Evolutionary conservation across 2,797 vertebrate species (phyloP).

Genomic region (Sebastes minor): DNA sequence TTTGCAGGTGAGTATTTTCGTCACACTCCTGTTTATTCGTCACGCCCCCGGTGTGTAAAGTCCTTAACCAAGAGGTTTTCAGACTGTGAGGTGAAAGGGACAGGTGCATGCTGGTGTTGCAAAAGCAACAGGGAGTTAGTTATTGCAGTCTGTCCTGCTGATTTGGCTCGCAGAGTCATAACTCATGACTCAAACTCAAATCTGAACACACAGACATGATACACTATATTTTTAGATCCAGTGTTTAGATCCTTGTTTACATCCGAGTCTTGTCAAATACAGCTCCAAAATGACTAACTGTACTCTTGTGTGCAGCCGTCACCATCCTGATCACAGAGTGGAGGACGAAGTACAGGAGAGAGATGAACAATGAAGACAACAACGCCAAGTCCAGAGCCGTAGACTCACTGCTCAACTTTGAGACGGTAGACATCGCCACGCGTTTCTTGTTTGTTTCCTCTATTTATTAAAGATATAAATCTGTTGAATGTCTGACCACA

Average conservation of each 20-base stretch:
- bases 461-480: neutral
- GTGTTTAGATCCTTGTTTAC: too few species aligned
- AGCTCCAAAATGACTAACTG: neutral
- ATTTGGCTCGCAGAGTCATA: neutral
- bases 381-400: constrained; percentile 88
- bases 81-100: neutral
- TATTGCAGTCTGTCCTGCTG: neutral
- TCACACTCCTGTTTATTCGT: too few species aligned
- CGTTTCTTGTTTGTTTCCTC: neutral
- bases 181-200: neutral
- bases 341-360: constrained; percentile 90
- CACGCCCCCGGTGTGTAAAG: too few species aligned
- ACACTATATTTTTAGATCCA: too few species aligned
- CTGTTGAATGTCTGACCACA: neutral
- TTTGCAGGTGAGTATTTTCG: too few species aligned
- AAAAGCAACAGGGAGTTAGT: neutral
- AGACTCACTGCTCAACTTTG: constrained; percentile 93
- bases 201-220: neutral
- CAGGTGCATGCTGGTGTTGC: too few species aligned
- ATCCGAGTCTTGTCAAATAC: neutral
- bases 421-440: constrained; percentile 83
- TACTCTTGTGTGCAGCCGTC: constrained; percentile 72
- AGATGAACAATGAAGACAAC: constrained; percentile 91
- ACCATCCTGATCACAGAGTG: constrained; percentile 92
- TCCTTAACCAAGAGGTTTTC: neutral